Evolutionary conservation across 1,140 invertebrate genomes (phyloP).

Genomic region (Rhyacophila brunnea): DNA sequence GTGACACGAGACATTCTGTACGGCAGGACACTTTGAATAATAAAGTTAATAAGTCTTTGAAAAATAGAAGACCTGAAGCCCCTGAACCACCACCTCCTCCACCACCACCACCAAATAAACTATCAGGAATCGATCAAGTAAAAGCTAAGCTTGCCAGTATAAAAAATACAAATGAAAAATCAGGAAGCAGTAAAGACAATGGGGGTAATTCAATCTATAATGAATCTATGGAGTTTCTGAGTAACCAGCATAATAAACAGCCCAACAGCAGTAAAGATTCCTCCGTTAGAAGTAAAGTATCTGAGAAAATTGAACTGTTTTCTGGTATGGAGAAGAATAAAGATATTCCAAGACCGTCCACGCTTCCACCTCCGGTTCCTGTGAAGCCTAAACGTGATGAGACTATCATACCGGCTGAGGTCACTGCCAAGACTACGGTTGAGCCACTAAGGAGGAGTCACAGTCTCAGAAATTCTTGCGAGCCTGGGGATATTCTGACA

Average conservation of each 20-base stretch:
- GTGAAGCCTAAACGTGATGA: constrained; percentile 41
- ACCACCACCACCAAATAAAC: constrained; percentile 44
- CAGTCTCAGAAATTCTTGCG: constrained; percentile 49
- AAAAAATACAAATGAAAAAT: constrained; percentile 41
- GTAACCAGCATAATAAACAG: constrained; percentile 30
- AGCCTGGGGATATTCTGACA: constrained; percentile 73
- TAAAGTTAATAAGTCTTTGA: constrained; percentile 37
- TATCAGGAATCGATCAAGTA: constrained; percentile 54
- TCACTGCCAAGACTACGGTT: constrained; percentile 21
- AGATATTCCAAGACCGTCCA: constrained; percentile 51
- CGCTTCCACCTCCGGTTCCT: constrained; percentile 49
- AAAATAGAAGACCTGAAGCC: constrained; percentile 42
- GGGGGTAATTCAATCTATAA: constrained; percentile 47
- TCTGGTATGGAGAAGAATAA: constrained; percentile 54
- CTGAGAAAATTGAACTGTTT: constrained; percentile 54
- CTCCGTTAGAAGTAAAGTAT: constrained; percentile 50
- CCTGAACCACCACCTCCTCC: constrained; percentile 39
- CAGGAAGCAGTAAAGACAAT: constrained; percentile 39
- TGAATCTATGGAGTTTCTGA: constrained; percentile 37
- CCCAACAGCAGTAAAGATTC: constrained; percentile 47
- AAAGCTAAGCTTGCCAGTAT: constrained; percentile 57
- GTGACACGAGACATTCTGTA: constrained; percentile 43
- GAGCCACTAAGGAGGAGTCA: constrained; percentile 51
- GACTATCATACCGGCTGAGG: constrained; percentile 7
- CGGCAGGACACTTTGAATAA: constrained; percentile 18